phyloP scores from a whole-genome alignment of 2,888 invertebrate genomes.

The Cyclophora punctaria region DNA sequence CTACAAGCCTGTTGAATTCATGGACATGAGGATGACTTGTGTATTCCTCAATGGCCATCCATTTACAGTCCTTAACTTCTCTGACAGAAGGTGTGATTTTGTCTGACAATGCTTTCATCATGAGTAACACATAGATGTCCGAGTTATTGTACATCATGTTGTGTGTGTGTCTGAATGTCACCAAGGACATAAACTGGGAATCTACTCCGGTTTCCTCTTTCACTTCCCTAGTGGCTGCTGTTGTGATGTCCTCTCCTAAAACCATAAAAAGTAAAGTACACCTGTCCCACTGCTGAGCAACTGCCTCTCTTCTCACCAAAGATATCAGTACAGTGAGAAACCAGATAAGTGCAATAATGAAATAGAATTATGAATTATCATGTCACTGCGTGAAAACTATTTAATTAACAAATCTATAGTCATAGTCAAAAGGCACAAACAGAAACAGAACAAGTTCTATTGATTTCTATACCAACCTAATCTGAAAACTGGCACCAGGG shows the following conservation, averaged over 20 bases:
- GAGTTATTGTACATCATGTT: conserved; percentile 86
- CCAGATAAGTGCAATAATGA: too few species aligned
- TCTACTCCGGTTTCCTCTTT: conserved; percentile 91
- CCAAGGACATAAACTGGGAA: conserved; percentile 81
- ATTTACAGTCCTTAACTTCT: conserved; percentile 84
- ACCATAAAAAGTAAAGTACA: conserved; percentile 5
- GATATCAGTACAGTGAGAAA: too few species aligned
- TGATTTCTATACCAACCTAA: background rate
- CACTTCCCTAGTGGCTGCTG: conserved; percentile 90
- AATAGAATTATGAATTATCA: too few species aligned
- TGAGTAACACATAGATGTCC: conserved; percentile 88
- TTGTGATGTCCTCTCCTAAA: conserved; percentile 86
- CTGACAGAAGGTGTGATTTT: conserved; percentile 80
- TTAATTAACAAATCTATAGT: too few species aligned
- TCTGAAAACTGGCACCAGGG: too few species aligned
- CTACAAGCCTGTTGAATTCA: conserved; percentile 79
- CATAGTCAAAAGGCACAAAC: too few species aligned
- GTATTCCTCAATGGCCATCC: conserved; percentile 88
- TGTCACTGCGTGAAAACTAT: too few species aligned
- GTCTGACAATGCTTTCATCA: conserved; percentile 78
- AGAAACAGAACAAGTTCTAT: background rate
- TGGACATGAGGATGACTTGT: conserved; percentile 81
- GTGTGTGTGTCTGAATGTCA: conserved; percentile 87
- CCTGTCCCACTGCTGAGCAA: too few species aligned
- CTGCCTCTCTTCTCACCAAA: too few species aligned